Evolutionary conservation across 2,113 vertebrate genomes (phyloP).

Genomic region (Apteryx mantelli): DNA sequence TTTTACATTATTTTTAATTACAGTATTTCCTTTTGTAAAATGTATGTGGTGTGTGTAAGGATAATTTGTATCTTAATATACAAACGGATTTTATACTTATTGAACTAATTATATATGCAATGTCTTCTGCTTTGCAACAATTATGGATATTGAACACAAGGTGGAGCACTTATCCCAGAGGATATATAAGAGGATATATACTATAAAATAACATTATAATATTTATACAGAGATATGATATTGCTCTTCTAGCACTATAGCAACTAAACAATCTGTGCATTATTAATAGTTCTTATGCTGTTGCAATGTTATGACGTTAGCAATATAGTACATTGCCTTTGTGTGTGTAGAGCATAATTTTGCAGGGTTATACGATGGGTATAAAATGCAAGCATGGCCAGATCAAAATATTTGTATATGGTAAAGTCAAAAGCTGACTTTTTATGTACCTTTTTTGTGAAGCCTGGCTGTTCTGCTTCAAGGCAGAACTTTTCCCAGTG

Average conservation of each 20-base stretch:
- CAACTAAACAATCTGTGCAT: neutral
- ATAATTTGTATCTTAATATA: neutral
- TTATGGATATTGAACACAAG: conserved; percentile 53
- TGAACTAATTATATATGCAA: neutral
- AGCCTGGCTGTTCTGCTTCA: neutral
- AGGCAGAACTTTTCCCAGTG: neutral
- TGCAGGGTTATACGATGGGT: neutral
- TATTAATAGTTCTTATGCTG: neutral
- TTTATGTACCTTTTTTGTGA: neutral
- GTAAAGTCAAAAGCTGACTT: neutral
- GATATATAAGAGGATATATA: neutral
- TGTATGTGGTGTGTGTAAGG: rapidly evolving
- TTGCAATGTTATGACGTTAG: neutral
- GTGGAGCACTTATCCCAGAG: conserved; percentile 53
- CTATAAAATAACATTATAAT: neutral
- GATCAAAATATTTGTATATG: neutral
- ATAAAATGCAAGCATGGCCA: neutral
- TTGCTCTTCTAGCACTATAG: neutral
- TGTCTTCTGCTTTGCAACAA: neutral
- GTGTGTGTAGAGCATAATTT: neutral
- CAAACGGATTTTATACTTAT: neutral
- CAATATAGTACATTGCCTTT: neutral
- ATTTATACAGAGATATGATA: neutral
- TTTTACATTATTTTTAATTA: neutral
- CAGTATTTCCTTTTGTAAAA: neutral